Conservation (phyloP, 35 echinoderm and acorn worm genomes). For the Apostichopus californicus region DNA sequence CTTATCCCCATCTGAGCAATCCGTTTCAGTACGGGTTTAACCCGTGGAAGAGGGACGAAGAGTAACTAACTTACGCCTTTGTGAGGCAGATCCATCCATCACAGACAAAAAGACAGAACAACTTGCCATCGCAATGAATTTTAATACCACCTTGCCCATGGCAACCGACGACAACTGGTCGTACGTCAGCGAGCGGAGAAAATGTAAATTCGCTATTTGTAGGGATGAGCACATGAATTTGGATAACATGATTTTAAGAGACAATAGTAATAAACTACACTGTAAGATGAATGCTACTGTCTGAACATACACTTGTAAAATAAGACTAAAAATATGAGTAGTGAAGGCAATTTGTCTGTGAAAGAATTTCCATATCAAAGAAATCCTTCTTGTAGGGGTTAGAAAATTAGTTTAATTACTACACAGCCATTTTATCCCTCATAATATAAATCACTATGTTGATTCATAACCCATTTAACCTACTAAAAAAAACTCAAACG, state of each 20-base stretch:
- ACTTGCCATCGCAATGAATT: constrained; percentile 2
- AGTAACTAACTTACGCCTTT: background rate
- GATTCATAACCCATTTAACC: too few relatives aligned
- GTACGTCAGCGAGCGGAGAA: background rate
- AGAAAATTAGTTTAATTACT: too few relatives aligned
- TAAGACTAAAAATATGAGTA: too few relatives aligned
- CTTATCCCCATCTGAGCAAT: background rate
- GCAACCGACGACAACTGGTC: constrained; percentile 4
- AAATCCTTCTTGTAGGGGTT: too few relatives aligned
- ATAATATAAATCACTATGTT: too few relatives aligned
- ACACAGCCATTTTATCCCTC: too few relatives aligned
- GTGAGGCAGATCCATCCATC: background rate
- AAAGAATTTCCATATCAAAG: too few relatives aligned
- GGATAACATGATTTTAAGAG: background rate
- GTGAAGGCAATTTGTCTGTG: too few relatives aligned
- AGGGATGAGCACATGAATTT: background rate
- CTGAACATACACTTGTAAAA: background rate
- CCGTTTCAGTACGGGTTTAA: background rate
- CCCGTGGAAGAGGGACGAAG: background rate
- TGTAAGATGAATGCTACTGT: background rate
- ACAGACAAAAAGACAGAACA: background rate
- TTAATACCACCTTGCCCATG: constrained; percentile 7
- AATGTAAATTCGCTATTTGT: background rate
- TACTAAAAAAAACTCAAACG: too few relatives aligned
- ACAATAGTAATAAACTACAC: background rate